Conservation (phyloP, 1,140 invertebrate species). For the Drosophila grimshawi region DNA sequence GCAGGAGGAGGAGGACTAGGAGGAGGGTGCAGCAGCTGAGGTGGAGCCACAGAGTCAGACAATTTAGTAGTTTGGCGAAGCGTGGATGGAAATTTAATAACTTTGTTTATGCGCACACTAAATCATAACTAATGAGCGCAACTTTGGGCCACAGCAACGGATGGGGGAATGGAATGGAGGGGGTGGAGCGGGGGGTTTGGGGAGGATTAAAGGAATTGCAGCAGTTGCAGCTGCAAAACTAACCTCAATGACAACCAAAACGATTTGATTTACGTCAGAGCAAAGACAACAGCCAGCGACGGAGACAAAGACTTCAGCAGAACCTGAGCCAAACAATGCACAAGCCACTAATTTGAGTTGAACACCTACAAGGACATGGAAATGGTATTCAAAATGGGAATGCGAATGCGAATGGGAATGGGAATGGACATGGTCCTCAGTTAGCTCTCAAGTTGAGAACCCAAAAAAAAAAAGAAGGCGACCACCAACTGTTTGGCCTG, state of each 20-base stretch:
- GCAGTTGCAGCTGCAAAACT: conserved; percentile 40
- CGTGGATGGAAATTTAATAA: conserved; percentile 82
- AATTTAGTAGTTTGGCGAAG: conserved; percentile 81
- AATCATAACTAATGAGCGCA: conserved; percentile 81
- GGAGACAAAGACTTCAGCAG: neutral
- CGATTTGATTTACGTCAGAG: conserved; percentile 47
- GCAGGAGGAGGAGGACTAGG: neutral
- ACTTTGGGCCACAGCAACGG: conserved; percentile 20
- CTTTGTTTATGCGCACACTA: conserved; percentile 82
- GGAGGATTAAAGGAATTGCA: conserved; percentile 32
- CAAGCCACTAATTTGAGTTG: conserved; percentile 77
- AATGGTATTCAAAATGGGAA: conserved; percentile 45
- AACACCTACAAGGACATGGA: conserved; percentile 74
- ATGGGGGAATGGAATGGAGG: neutral
- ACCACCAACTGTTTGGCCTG: conserved; percentile 68
- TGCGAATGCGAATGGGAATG: conserved; percentile 1
- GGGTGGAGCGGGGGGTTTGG: neutral
- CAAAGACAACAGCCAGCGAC: neutral
- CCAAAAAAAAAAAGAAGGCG: conserved; percentile 32
- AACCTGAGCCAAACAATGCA: conserved; percentile 38
- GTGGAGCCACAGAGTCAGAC: conserved; percentile 51
- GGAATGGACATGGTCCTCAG: conserved; percentile 11
- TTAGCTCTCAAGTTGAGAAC: conserved; percentile 35
- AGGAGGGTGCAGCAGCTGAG: neutral
- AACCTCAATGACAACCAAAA: conserved; percentile 70